phyloP scores from a whole-genome alignment of 2,113 vertebrate genomes.

The Ictalurus punctatus region DNA sequence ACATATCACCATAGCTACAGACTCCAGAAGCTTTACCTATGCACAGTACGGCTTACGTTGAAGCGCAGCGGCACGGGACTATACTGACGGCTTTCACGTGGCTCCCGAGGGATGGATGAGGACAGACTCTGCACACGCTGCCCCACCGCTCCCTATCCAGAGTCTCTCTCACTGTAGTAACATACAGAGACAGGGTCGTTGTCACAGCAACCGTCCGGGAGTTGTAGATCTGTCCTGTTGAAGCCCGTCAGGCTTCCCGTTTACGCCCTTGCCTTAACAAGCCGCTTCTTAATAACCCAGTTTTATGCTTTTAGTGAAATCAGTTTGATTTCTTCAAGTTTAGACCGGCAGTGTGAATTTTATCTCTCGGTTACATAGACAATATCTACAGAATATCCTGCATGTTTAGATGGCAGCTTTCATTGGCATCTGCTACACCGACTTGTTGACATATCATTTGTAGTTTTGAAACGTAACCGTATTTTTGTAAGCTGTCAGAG shows the following conservation, averaged over 20 bases:
- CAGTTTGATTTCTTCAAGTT: constrained; percentile 71
- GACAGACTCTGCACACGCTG: constrained; percentile 26
- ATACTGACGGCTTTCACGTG: constrained; percentile 34
- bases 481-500: constrained; percentile 72
- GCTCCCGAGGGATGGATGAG: constrained; percentile 6
- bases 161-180: constrained; percentile 62
- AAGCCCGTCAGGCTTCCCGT: constrained; percentile 64
- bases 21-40: constrained; percentile 81
- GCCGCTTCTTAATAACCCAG: constrained; percentile 50
- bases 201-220: constrained; percentile 58
- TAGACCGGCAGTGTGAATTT: constrained; percentile 68
- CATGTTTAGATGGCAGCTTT: constrained; percentile 78
- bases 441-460: constrained; percentile 63
- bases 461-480: constrained; percentile 70
- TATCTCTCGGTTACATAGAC: constrained; percentile 55
- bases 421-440: constrained; percentile 67
- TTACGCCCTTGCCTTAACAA: constrained; percentile 77
- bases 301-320: constrained; percentile 65
- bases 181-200: constrained; percentile 62
- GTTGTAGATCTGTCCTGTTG: constrained; percentile 61
- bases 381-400: constrained; percentile 67
- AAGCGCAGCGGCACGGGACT: constrained; percentile 36
- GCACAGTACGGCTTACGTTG: constrained; percentile 81
- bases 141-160: constrained; percentile 46
- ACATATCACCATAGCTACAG: constrained; percentile 71